phyloP scores from a whole-genome alignment of 2,113 vertebrate species.

The Ageneiosus marmoratus region DNA sequence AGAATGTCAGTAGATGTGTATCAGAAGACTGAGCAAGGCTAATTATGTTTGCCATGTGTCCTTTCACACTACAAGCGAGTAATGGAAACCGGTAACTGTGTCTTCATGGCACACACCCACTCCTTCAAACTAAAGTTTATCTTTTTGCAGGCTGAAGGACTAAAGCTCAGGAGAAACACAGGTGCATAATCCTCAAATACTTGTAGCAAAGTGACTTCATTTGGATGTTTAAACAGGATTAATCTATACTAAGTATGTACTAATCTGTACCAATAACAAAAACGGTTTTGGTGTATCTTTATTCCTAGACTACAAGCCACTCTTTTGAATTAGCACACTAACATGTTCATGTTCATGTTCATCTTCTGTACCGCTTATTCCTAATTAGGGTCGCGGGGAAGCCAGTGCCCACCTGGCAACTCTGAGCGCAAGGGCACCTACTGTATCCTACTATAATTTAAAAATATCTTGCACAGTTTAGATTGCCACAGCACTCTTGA shows the following conservation, averaged over 20 bases:
- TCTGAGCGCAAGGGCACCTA: too few species aligned
- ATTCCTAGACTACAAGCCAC: background rate
- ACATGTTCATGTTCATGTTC: background rate
- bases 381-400: too few species aligned
- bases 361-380: too few species aligned
- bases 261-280: background rate
- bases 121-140: conserved; percentile 51
- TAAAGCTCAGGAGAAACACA: conserved; percentile 17
- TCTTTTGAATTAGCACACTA: background rate
- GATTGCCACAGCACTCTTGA: background rate
- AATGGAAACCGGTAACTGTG: conserved; percentile 65
- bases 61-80: conserved; percentile 70
- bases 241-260: background rate
- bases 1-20: conserved; percentile 67
- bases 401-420: too few species aligned
- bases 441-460: too few species aligned
- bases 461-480: background rate
- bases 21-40: conserved; percentile 64
- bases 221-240: background rate
- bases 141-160: conserved; percentile 19
- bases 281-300: too few species aligned
- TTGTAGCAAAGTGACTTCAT: background rate
- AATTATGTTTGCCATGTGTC: conserved; percentile 70
- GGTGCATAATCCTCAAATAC: background rate
- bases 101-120: conserved; percentile 60